Base-by-base conservation (phyloP, 2,113 vertebrate species). In the Eleginops maclovinus region DNA sequence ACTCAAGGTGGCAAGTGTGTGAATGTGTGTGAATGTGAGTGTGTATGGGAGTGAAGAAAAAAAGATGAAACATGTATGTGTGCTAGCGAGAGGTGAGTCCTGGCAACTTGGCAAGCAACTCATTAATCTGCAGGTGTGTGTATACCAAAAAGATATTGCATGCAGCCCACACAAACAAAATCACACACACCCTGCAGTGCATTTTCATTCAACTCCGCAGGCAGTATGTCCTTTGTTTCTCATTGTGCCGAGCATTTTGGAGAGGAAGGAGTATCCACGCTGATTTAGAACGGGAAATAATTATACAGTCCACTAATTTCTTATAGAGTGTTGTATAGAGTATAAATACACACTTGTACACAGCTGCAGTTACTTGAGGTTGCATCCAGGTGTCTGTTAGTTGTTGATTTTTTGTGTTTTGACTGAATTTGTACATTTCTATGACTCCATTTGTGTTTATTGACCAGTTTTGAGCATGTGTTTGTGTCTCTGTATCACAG, bases 101-200 rank as follows among this genome's bases (percentile, higher is more conserved):
- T 77, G 41, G 80, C 40, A 84, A 82, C 77, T 65, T 68, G 70
- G 60, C 81, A 65, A 75, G 72, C 71, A 87, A 75, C 86, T 91
- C 76, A 91, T 91, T 93, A 89, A 92, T 92, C 87, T 82, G 78
- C 77, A 81, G 77, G 72, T 88, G 54, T 81, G 81, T 87, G 87
- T 82, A 79, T 72, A 74, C 70, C 80, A 72, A 77, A 67, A 55
- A 72, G 56, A 72, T 51, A 69, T 58, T 10, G 75, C 58, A 26
- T 44, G 22, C 36, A 49, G 13, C n/a, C 14, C 65, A 17, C 72
- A 50, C 77, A 46, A 62, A 55, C 61, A 53, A 41, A 15, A 50
- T 51, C 26, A 24, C 28, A 47, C 31, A 22, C 64, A 67, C 21
- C 17, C 70, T 63, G 16, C 44, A 51, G 62, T 84, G 87, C 70